Base-by-base conservation (phyloP, 2,888 invertebrate genomes). In the Amphipyra berbera region DNA sequence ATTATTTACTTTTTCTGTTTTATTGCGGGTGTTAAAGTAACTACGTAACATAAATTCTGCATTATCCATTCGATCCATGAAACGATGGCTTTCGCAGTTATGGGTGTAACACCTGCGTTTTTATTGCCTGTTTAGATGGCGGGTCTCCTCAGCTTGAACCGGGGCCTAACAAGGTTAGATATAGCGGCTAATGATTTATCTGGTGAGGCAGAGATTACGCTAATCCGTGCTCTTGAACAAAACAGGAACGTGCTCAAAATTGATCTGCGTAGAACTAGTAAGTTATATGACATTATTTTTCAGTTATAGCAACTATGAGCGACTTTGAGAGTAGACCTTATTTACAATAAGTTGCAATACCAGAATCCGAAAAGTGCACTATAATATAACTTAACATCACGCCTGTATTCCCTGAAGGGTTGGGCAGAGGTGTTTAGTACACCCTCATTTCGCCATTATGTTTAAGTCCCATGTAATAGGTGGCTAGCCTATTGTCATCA, bases 151-250 rank as follows among this genome's bases (percentile, higher is more conserved):
- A 89, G 92, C 69, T 85, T 96, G 42, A 96, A 96, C 78, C 90
- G 92, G 21, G 93, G 95, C 15, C 80, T 96, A 56, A 93, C 91
- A 52, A 89, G 91, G 73, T 84, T 96, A 45, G 96, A 96, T 82
- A 92, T 96, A 75, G 95, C 95, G 57, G 95, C 95, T 60, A 96
- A 96, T 82, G 93, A 95, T 87, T 90, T 96, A 69, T 96, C 96
- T 5, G 96, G 96, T 46, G 95, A 91, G 49, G 95, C 95, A 2
- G 96, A 96, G 62, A 72, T 72, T 61, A 91, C 90, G n/a, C 88
- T 95, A n/a, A 86, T 95, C 44, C 79, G 83, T 37, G 90, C 93
- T 35, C 78, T 94, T 12, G 89, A 91, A 68, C 87, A 76, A 66
- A 95, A 95, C 75, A 90, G 74, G 72, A 92, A 86, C 40, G 77